Evolutionary conservation across 1,140 invertebrate genomes (phyloP), one percentile per base, ranked within the genome.

Genomic region (Pseudomyrmex gracilis): DNA sequence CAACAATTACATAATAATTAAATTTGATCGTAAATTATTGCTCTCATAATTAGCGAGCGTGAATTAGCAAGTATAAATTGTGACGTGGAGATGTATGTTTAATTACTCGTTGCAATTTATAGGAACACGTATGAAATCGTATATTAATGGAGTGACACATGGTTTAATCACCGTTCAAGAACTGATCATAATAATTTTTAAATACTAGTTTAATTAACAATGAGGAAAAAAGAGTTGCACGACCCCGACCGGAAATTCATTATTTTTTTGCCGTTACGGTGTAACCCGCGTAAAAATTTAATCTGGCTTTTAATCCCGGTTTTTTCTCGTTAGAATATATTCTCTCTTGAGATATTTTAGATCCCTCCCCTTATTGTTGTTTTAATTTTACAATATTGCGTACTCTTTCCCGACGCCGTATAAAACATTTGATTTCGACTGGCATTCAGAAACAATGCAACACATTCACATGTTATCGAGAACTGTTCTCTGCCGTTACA

Each of bases 41-140:
- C 17, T 49, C 53, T 24, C 53, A 53, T 71, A 80, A 80, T 80
- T 80, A 71, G 22, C 55, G 53, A 58, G 22, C 43, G 58, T 70
- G 51, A 80, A 80, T 58, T 71, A 58, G 64, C 76, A 78, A 70
- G 64, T 80, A 63, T 82, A 74, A 73, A 74, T 64, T 82, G 58
- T 63, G 55, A 74, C 70, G 55, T 51, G 13, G 57, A 61, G 55
- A 73, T 63, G 60, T 63, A 74, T 49, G 22, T 82, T 82, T 82
- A 82, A 82, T 73, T 73, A 73, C 49, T 82, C 17, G 61, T 61
- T 73, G 68, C 22, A 53, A 82, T 73, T 61, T 71, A 63, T 68
- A 68, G 74, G 34, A 78, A 78, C 34, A 68, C 20, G 64, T 34
- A 34, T 2, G n/a, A 43, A 68, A 78, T 78, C 64, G 51, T 70